Evolutionary conservation across 2,113 vertebrate genomes (phyloP), one percentile per base, ranked within the genome.

Genomic region (Solea solea): DNA sequence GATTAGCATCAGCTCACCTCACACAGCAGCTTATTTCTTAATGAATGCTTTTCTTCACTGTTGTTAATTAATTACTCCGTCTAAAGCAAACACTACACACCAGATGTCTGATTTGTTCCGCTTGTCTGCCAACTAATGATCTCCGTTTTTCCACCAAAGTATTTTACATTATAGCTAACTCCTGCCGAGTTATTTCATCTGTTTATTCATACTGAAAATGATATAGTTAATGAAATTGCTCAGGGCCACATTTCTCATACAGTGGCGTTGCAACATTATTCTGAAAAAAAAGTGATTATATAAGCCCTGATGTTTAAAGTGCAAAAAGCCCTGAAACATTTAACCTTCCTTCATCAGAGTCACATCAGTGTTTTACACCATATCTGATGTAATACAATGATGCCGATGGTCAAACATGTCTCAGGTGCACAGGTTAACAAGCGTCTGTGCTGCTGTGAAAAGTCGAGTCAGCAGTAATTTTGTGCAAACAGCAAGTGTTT

Each of bases 401-500:
- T 16, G 44, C 42, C 16, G 25, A 8, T 9, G 1, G 34, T 81
- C 12, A 45, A 49, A 64, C n/a, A n/a, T 34, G 40, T 49, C 49
- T 69, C 64, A n/a, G n/a, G 59, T 0, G 42, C 9, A 15, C 13
- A 34, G 59, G 51, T 55, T 56, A 64, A 63, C 41, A 41, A 55
- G 56, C 68, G 45, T 40, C 14, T 55, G n/a, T n/a, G 46, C 44
- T 44, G 27, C 66, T 34, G 28, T 68, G 40, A 9, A 21, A 28
- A 75, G 41, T 84, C 40, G 52, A 63, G 67, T 42, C 49, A 60
- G 63, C 42, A 40, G 80, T 80, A 42, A 80, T 57, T 72, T 78
- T 16, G 78, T 82, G 70, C 78, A 76, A 83, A 80, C 51, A 58
- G 74, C 34, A n/a, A 61, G 75, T 70, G 69, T 70, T 83, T 61